phyloP scores from a whole-genome alignment of 35 echinoderm and acorn worm species.

The Acanthaster planci region DNA sequence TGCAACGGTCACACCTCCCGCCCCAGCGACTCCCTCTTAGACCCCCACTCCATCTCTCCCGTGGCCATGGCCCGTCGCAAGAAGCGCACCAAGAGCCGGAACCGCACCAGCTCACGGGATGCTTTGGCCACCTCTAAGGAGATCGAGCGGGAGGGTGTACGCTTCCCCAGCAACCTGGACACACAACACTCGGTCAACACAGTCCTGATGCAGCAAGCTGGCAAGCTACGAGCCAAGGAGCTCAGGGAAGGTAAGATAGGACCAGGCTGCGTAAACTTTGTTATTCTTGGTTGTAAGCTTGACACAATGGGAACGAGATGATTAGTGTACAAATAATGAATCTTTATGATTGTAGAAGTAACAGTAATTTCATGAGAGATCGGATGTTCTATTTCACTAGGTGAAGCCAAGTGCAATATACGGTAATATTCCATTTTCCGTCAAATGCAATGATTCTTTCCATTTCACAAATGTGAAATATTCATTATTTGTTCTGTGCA shows the following conservation, averaged over 20 bases:
- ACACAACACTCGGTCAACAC: constrained; percentile 87
- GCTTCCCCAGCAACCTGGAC: constrained; percentile 82
- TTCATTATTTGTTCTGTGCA: no score
- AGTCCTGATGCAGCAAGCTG: constrained; percentile 84
- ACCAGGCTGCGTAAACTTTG: not conserved
- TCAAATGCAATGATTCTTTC: no score
- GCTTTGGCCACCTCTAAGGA: constrained; percentile 37
- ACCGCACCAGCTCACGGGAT: constrained; percentile 21
- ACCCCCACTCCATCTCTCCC: constrained; percentile 93
- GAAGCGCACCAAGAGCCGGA: constrained; percentile 52
- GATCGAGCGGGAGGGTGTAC: constrained; percentile 70
- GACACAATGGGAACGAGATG: no score
- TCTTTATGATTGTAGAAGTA: no score
- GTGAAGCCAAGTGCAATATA: no score
- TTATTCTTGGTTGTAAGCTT: no score
- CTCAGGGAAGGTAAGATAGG: constrained; percentile 77
- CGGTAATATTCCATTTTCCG: no score
- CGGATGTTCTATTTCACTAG: no score
- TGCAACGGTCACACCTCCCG: constrained; percentile 8
- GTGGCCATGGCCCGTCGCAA: constrained; percentile 77
- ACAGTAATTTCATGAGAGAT: no score
- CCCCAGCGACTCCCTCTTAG: constrained; percentile 57
- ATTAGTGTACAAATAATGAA: not conserved
- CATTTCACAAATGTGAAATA: no score
- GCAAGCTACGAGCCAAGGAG: constrained; percentile 91